phyloP scores from a whole-genome alignment of 1,140 invertebrate genomes.

The Drosophila carrolli region DNA sequence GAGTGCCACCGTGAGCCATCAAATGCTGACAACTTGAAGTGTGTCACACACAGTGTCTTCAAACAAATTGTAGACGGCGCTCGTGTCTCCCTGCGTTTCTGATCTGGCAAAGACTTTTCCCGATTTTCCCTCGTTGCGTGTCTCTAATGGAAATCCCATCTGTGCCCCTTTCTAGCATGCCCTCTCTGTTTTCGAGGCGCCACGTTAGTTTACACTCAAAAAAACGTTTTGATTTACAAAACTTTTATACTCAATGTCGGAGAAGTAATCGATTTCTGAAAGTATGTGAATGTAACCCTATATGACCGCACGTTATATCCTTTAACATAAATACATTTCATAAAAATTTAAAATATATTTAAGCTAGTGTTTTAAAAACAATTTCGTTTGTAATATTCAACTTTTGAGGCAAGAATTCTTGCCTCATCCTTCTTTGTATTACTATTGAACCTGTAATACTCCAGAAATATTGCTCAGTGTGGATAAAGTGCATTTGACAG shows the following conservation, averaged over 20 bases:
- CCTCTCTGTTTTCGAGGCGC: slow-evolving; percentile 21
- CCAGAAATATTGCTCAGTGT: background rate
- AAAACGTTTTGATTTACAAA: background rate
- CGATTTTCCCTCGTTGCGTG: slow-evolving; percentile 30
- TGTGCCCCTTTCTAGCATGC: background rate
- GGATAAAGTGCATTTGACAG: slow-evolving; percentile 26
- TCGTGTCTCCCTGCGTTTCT: slow-evolving; percentile 3
- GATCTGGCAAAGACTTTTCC: slow-evolving; percentile 18
- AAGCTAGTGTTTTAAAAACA: no score
- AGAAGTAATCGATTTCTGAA: no score
- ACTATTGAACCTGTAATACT: no score
- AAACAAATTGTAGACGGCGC: slow-evolving; percentile 46
- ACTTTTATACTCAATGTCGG: no score
- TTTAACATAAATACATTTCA: no score
- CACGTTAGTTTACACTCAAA: slow-evolving; percentile 15
- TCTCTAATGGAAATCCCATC: slow-evolving; percentile 18
- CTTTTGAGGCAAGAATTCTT: no score
- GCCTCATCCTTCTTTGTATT: no score
- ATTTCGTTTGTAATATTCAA: no score
- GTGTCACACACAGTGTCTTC: slow-evolving; percentile 53
- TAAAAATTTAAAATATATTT: no score
- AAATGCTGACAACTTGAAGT: slow-evolving; percentile 50
- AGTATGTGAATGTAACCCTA: no score
- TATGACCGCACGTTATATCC: no score
- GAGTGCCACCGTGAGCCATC: slow-evolving; percentile 44